phyloP scores from a whole-genome alignment of 2,888 invertebrate genomes.

The Laothoe populi region DNA sequence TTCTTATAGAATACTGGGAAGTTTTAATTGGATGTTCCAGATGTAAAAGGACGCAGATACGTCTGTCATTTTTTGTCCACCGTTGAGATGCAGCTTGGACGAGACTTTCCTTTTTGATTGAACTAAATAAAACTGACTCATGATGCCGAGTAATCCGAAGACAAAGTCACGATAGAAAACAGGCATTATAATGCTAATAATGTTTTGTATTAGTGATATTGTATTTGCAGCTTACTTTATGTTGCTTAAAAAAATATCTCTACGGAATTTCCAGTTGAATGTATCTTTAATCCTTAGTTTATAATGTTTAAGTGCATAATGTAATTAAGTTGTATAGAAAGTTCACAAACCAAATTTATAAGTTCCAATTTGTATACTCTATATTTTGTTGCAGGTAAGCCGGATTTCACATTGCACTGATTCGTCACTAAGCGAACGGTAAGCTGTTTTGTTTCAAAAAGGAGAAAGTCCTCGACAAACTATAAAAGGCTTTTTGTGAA shows the following conservation, averaged over 20 bases:
- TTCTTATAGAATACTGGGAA: constrained; percentile 37
- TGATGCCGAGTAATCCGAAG: not conserved
- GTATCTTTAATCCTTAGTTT: not conserved
- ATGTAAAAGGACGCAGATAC: constrained; percentile 28
- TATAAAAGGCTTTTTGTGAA: constrained; percentile 22
- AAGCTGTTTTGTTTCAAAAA: not conserved
- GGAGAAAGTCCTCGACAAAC: constrained; percentile 17
- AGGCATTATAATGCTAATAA: not conserved
- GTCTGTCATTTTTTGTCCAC: constrained; percentile 38
- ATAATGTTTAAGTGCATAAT: not conserved
- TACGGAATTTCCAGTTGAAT: not conserved
- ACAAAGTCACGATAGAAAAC: not conserved
- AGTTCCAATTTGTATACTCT: not conserved
- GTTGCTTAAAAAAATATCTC: not conserved
- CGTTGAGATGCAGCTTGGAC: constrained; percentile 37
- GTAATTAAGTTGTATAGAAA: not conserved
- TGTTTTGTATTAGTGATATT: not conserved
- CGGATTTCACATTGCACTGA: not conserved
- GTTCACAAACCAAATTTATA: not conserved
- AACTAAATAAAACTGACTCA: constrained; percentile 11
- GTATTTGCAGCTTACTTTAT: not conserved
- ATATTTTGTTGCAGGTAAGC: constrained; percentile 16
- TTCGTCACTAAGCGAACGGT: not conserved
- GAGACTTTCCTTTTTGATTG: constrained; percentile 40
- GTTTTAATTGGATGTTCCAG: constrained; percentile 55